A percentile compares a stretch with the other conserved stretches of the same genome.
phyloP scores from a whole-genome alignment of 2,888 invertebrate genomes.

The Orchesella flavescens region DNA sequence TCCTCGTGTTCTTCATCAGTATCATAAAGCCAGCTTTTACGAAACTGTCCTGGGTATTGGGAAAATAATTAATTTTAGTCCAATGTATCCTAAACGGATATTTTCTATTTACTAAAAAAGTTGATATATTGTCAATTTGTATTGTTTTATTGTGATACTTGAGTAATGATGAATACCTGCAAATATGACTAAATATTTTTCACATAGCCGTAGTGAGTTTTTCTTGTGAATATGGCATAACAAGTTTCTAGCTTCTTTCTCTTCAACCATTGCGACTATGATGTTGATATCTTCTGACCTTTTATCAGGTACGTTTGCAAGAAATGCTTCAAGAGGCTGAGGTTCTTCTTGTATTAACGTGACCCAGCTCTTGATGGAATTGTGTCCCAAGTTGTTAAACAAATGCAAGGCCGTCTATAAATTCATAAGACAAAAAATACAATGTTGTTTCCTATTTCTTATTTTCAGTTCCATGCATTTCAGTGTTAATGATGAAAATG shows the following conservation, averaged over 20 bases:
- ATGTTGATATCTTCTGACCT: not conserved
- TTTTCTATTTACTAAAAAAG: too few species aligned
- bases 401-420: not conserved
- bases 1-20: not conserved
- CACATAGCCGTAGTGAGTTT: not conserved
- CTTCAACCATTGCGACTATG: not conserved
- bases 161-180: not conserved
- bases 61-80: not conserved
- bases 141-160: too few species aligned
- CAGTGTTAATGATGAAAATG: too few species aligned
- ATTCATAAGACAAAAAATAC: too few species aligned
- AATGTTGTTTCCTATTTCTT: too few species aligned
- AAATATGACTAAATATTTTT: conserved; percentile 11
- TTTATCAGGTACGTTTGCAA: too few species aligned
- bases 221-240: conserved; percentile 1
- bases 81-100: too few species aligned
- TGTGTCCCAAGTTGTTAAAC: not conserved
- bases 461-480: too few species aligned
- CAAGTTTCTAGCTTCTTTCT: not conserved
- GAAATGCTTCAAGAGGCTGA: too few species aligned
- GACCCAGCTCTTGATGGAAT: not conserved
- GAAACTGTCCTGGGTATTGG: not conserved
- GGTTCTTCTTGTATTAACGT: not conserved
- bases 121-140: too few species aligned
- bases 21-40: not conserved